A percentile compares a stretch with the other conserved stretches of the same genome.
These are phyloP conservation scores for Lepus townsendii DNA, from an alignment of 2,797 vertebrate genomes.

Conservation along the genomic window DNA sequence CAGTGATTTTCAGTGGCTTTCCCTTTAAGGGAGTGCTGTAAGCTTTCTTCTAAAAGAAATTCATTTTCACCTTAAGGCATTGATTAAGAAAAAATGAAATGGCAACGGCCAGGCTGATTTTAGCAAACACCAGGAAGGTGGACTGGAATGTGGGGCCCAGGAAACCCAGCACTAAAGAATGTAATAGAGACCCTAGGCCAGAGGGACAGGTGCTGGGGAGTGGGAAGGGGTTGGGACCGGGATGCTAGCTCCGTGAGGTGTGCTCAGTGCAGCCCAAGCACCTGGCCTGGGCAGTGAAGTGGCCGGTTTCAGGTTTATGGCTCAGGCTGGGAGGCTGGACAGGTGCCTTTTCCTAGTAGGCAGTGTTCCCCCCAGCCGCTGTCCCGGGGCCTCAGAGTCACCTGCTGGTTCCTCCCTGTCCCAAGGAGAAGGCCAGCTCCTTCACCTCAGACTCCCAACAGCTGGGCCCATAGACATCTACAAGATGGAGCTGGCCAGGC, in stretches of 20 bases:
- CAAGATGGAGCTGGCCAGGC: background rate
- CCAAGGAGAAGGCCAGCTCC: background rate
- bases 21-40: background rate
- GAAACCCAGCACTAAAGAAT: background rate
- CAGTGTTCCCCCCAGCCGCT: too few relatives aligned
- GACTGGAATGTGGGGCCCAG: background rate
- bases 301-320: background rate
- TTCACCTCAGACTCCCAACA: background rate
- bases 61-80: background rate
- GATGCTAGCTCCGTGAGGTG: background rate
- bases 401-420: background rate
- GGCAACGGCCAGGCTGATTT: background rate
- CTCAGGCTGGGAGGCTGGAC: background rate
- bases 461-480: background rate
- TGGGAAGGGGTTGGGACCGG: background rate
- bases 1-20: background rate
- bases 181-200: background rate
- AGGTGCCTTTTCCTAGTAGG: background rate
- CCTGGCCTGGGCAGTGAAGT: background rate
- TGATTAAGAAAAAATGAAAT: background rate
- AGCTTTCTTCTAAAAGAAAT: background rate
- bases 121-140: background rate
- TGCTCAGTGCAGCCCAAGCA: background rate
- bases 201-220: background rate
- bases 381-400: background rate